Conservation (phyloP, 2,113 vertebrate species). For the Guaruba guarouba region DNA sequence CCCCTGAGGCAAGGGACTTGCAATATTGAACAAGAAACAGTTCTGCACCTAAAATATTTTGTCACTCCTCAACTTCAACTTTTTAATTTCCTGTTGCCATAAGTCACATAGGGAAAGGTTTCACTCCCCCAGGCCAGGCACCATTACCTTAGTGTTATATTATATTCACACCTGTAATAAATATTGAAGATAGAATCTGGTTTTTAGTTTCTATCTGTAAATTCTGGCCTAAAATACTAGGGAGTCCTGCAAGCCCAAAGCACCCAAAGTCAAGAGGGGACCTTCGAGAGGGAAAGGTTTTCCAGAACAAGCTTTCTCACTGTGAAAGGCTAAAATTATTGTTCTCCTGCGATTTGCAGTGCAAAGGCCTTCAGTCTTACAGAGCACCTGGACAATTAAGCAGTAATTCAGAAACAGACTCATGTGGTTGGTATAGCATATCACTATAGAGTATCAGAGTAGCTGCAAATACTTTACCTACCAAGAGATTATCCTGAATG, state of each 20-base stretch:
- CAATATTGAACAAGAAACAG: background rate
- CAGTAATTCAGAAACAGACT: background rate
- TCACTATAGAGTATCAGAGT: background rate
- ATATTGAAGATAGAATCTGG: background rate
- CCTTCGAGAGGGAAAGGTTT: background rate
- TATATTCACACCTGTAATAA: background rate
- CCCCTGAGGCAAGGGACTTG: background rate
- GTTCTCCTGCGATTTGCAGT: conserved; percentile 30
- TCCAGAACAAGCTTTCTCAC: conserved; percentile 13
- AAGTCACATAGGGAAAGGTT: background rate
- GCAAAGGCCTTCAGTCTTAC: background rate
- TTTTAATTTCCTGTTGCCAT: conserved; percentile 4
- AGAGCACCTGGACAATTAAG: conserved; percentile 25
- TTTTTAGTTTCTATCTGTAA: background rate
- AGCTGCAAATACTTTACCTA: background rate
- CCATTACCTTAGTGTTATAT: background rate
- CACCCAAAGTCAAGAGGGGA: background rate
- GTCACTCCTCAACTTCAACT: background rate
- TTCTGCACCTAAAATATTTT: background rate
- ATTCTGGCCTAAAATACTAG: background rate
- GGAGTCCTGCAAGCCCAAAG: background rate
- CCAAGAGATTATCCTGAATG: background rate
- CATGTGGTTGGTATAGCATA: background rate
- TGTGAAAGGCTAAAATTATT: conserved; percentile 33
- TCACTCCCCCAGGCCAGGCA: background rate